phyloP scores from a whole-genome alignment of 1,140 invertebrate species.

The Drosophila lowei region DNA sequence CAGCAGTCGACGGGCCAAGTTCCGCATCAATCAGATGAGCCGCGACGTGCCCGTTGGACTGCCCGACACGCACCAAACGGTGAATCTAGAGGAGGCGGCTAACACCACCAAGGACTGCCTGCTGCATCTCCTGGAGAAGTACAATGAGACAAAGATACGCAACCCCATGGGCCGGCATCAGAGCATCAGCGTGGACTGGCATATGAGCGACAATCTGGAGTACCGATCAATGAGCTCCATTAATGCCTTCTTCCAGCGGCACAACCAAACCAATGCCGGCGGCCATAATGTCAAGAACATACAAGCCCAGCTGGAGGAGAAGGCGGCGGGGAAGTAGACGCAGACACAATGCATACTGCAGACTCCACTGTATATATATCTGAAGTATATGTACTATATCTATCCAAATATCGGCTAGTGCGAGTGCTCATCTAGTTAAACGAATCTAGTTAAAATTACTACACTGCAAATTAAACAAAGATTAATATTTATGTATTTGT shows the following conservation, averaged over 20 bases:
- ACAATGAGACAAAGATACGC: slow-evolving; percentile 85
- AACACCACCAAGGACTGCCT: slow-evolving; percentile 89
- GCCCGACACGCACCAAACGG: slow-evolving; percentile 84
- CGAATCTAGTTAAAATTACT: slow-evolving; percentile 57
- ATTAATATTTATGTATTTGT: slow-evolving; percentile 70
- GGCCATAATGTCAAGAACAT: slow-evolving; percentile 77
- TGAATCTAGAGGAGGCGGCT: slow-evolving; percentile 85
- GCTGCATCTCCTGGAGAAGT: slow-evolving; percentile 88
- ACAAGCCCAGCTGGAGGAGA: slow-evolving; percentile 78
- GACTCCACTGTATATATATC: slow-evolving; percentile 40
- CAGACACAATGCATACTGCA: not conserved
- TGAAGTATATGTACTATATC: slow-evolving; percentile 38
- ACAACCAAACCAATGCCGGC: slow-evolving; percentile 84
- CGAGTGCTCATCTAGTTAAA: slow-evolving; percentile 35
- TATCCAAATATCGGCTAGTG: slow-evolving; percentile 26
- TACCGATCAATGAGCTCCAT: slow-evolving; percentile 87
- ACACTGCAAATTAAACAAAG: slow-evolving; percentile 42
- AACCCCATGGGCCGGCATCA: slow-evolving; percentile 75
- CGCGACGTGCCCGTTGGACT: slow-evolving; percentile 87
- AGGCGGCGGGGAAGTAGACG: slow-evolving; percentile 72
- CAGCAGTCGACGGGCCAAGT: slow-evolving; percentile 84
- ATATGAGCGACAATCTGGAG: slow-evolving; percentile 82
- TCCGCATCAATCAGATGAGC: slow-evolving; percentile 85
- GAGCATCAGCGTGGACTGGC: slow-evolving; percentile 82
- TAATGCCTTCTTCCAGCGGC: slow-evolving; percentile 87